Conservation (phyloP, 2,797 vertebrate genomes). For the Pangasius sanitwongsei region DNA sequence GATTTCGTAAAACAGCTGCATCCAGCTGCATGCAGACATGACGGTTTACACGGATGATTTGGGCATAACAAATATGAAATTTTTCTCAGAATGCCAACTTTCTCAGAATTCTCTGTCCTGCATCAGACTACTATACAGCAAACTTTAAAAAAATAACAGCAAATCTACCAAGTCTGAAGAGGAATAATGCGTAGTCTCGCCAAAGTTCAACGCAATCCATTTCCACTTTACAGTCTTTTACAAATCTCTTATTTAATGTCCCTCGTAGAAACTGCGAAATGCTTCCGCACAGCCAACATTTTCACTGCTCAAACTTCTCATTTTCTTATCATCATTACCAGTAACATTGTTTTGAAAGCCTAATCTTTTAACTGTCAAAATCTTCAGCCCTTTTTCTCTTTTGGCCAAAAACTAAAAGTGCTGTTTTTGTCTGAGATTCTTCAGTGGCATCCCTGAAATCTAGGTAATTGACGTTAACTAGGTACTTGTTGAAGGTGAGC, state of each 20-base stretch:
- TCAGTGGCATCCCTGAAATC: neutral
- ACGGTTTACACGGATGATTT: neutral
- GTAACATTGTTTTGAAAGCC: neutral
- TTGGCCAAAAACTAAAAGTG: neutral
- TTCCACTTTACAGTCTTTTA: neutral
- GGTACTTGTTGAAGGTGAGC: too few species aligned
- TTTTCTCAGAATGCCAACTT: neutral
- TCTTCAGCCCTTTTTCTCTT: neutral
- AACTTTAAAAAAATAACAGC: neutral
- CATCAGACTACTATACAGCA: too few species aligned
- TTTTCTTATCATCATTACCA: neutral
- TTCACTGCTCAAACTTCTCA: neutral
- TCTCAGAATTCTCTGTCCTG: neutral
- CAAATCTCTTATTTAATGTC: neutral
- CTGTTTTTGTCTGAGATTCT: neutral
- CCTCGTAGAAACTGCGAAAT: neutral
- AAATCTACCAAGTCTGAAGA: neutral
- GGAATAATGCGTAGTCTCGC: too few species aligned
- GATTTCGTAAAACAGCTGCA: slow-evolving; percentile 27
- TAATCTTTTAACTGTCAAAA: neutral
- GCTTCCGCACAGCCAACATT: neutral
- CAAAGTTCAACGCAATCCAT: neutral
- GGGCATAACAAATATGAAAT: neutral
- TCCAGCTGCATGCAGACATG: neutral
- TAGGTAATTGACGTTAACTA: neutral